phyloP scores from a whole-genome alignment of 2,113 vertebrate genomes.

The Felis chaus region DNA sequence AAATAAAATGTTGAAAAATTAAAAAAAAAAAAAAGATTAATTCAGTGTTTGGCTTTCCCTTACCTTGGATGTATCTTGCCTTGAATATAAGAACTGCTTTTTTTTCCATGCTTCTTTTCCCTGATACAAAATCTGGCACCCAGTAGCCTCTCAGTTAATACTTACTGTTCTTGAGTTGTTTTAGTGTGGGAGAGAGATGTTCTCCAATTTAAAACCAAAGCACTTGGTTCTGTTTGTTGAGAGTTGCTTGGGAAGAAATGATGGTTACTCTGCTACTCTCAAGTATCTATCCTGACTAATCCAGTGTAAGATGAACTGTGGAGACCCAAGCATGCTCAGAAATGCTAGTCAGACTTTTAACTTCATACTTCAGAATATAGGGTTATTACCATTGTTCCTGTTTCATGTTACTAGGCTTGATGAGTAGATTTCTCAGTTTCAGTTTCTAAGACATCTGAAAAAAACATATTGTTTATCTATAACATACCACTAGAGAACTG shows the following conservation, averaged over 20 bases:
- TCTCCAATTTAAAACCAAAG: not conserved
- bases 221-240: not conserved
- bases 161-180: not conserved
- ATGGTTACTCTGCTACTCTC: not conserved
- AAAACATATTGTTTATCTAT: slow-evolving; percentile 70
- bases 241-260: not conserved
- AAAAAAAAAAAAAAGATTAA: too few relatives aligned
- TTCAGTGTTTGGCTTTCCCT: not conserved
- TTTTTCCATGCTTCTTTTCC: not conserved
- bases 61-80: not conserved
- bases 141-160: not conserved
- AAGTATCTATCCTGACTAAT: slow-evolving; percentile 14
- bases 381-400: slow-evolving; percentile 43
- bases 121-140: not conserved
- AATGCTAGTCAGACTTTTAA: slow-evolving; percentile 56
- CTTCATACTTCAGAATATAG: slow-evolving; percentile 40
- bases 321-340: not conserved
- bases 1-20: too few relatives aligned
- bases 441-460: slow-evolving; percentile 57
- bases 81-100: not conserved
- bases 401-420: not conserved
- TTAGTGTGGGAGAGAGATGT: not conserved
- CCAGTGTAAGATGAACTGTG: slow-evolving; percentile 33
- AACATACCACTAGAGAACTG: slow-evolving; percentile 55
- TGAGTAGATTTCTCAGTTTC: slow-evolving; percentile 35